phyloP scores from a whole-genome alignment of 2,888 invertebrate genomes.

The Mylabris sibirica region DNA sequence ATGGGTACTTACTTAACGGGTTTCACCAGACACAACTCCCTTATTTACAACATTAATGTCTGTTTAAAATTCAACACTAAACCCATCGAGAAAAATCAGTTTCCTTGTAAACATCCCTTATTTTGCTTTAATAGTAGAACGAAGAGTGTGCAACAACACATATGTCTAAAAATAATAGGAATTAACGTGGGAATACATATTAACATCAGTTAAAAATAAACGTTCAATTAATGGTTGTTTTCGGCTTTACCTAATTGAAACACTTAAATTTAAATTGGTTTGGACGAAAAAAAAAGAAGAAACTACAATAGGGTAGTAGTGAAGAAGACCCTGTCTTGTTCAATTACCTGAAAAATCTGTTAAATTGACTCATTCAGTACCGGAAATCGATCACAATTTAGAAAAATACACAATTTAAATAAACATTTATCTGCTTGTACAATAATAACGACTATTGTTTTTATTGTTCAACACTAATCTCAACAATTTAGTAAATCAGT shows the following conservation, averaged over 20 bases:
- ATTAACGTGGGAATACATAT: neutral
- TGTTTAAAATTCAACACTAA: slow-evolving; percentile 4
- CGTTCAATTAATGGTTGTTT: neutral
- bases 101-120: slow-evolving; percentile 6
- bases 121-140: too few species aligned
- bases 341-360: neutral
- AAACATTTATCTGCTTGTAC: neutral
- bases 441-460: neutral
- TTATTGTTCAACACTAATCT: neutral
- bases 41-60: neutral
- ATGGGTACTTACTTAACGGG: slow-evolving; percentile 1
- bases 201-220: neutral
- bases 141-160: too few species aligned
- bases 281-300: neutral
- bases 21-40: neutral
- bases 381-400: neutral
- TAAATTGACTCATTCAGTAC: neutral
- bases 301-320: neutral
- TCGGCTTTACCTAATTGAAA: neutral
- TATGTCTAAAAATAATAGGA: neutral
- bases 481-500: neutral
- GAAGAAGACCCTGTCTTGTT: neutral
- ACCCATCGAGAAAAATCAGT: too few species aligned
- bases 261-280: neutral
- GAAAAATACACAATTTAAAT: neutral